phyloP scores from a whole-genome alignment of 35 echinoderm and acorn worm genomes.

The Stichopus chloronotus region DNA sequence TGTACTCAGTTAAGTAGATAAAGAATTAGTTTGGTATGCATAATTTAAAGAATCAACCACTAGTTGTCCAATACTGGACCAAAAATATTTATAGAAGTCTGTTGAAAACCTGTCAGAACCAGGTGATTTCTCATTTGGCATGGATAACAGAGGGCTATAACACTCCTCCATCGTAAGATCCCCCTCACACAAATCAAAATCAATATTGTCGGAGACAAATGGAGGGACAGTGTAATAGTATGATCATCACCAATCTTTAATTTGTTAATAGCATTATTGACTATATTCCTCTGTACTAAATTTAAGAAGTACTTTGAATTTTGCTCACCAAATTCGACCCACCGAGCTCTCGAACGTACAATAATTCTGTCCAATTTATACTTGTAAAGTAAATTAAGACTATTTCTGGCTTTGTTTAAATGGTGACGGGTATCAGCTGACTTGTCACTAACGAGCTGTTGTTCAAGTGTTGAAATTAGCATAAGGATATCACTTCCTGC shows the following conservation, averaged over 20 bases:
- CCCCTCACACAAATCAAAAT: no score
- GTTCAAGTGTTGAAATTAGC: slow-evolving; percentile 9
- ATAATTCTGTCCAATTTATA: slow-evolving; percentile 19
- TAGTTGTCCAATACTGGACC: no score
- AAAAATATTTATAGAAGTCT: no score
- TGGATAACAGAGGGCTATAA: no score
- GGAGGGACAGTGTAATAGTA: neutral
- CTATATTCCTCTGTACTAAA: neutral
- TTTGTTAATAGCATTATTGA: neutral
- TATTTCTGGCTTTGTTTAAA: neutral
- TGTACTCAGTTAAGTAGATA: neutral
- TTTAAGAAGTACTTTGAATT: slow-evolving; percentile 38
- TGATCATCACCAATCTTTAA: neutral
- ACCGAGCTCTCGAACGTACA: slow-evolving; percentile 17
- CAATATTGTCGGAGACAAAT: neutral
- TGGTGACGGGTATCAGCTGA: neutral
- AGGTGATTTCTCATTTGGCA: no score
- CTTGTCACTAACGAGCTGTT: neutral
- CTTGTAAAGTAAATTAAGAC: slow-evolving; percentile 1
- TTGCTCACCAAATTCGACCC: slow-evolving; percentile 27
- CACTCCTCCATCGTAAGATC: no score
- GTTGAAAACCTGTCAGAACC: no score
- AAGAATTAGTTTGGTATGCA: no score
- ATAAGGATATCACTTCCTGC: neutral
- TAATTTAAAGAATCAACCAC: no score